Base-by-base conservation (phyloP, 2,888 invertebrate genomes). In the Nemapogon koenigi region DNA sequence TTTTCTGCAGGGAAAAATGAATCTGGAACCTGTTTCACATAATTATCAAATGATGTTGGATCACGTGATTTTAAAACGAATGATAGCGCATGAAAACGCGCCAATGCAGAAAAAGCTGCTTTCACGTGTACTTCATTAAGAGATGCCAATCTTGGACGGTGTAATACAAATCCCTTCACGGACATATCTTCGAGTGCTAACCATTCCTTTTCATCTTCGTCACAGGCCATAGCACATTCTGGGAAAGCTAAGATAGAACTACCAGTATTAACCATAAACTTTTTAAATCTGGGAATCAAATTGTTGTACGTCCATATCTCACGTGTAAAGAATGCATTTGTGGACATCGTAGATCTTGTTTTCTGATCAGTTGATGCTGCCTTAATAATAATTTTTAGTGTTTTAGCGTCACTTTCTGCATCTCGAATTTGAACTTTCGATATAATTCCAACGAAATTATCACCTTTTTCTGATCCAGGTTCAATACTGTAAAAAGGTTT, bases 371-470 rank as follows among this genome's bases (percentile, higher is more conserved):
- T 37, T 3, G 37, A n/a, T 17, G 37, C 37, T n/a, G 28, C 17
- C 15, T 37, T 37, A 11, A 37, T 16, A 16, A 37, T 27, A 10
- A 37, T 18, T 8, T 25, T 27, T n/a, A 37, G 11, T 2, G 14
- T 7, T 27, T 26, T 28, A n/a, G 27, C 4, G 4, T n/a, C 27
- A 3, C 27, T 14, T 6, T 14, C 11, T 16, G 18, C 8, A 16
- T 28, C 37, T 10, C 11, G 6, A 37, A 16, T 14, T 27, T 33
- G 6, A 10, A 37, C 16, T 37, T 28, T 37, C 2, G 15, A 27
- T n/a, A 37, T 27, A 28, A 37, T 28, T 6, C 37, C 28, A 27
- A 28, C 25, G 15, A 37, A 37, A 11, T 37, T 37, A 13, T 37
- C 37, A 28, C 37, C 37, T 18, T 27, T 28, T n/a, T 27, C 11